Conservation (phyloP, 2,888 invertebrate genomes). For the Sinohyriopsis cumingii region DNA sequence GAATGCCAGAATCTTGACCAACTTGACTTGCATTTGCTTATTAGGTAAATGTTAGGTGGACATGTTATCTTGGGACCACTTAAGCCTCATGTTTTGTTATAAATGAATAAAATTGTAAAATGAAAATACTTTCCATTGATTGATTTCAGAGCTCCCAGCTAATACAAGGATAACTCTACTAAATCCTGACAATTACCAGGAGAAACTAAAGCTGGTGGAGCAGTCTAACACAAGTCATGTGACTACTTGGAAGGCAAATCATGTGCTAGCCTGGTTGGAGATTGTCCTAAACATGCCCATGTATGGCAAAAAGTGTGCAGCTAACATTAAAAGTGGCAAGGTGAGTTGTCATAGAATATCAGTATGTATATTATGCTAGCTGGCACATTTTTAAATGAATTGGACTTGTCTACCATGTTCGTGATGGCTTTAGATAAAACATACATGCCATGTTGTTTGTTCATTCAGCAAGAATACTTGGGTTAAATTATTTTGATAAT, state of each 20-base stretch:
- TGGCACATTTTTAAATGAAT: neutral
- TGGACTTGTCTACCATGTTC: neutral
- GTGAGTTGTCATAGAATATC: constrained; percentile 72
- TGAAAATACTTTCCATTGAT: neutral
- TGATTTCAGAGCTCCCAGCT: constrained; percentile 45
- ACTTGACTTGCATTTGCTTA: no score
- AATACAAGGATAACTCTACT: constrained; percentile 55
- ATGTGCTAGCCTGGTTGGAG: constrained; percentile 95
- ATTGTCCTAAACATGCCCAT: constrained; percentile 95
- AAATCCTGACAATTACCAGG: constrained; percentile 66
- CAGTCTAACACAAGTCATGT: constrained; percentile 86
- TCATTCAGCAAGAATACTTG: no score
- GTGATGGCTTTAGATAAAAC: neutral
- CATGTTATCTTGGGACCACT: no score
- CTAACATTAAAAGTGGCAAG: constrained; percentile 96
- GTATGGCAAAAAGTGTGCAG: constrained; percentile 90
- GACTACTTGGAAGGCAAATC: constrained; percentile 92
- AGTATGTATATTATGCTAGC: neutral
- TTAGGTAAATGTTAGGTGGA: no score
- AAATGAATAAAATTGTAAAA: neutral
- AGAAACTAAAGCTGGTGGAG: constrained; percentile 82
- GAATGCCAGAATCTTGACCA: no score
- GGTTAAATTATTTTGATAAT: no score
- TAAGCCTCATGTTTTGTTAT: neutral
- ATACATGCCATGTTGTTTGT: no score